A percentile compares a stretch with the other conserved stretches of the same genome.
phyloP scores from a whole-genome alignment of 2,113 vertebrate species.

The Sinocyclocheilus anophthalmus region DNA sequence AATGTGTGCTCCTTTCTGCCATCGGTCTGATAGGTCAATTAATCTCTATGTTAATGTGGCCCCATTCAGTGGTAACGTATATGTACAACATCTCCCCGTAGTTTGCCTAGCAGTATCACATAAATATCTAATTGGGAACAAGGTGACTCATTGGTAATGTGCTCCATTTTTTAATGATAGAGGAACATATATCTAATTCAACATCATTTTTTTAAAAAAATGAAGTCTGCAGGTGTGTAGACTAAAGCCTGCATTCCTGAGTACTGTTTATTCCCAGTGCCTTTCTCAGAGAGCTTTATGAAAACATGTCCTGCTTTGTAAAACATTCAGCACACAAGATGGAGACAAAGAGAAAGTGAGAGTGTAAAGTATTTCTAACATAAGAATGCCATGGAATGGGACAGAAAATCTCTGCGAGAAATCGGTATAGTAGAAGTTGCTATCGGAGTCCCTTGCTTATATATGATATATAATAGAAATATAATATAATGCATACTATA shows the following conservation, averaged over 20 bases:
- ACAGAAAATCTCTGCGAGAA: background rate
- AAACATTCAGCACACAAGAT: constrained; percentile 26
- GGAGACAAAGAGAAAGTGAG: constrained; percentile 7
- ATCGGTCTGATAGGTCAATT: constrained; percentile 20
- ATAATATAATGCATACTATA: too few species aligned
- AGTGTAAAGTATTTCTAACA: background rate
- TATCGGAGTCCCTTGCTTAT: too few species aligned
- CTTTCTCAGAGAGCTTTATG: background rate
- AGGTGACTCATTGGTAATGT: background rate
- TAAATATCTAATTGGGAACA: constrained; percentile 36
- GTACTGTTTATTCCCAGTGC: background rate
- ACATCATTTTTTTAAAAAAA: background rate
- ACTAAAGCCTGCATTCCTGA: background rate
- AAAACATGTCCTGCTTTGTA: constrained; percentile 3
- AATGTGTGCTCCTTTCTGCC: constrained; percentile 4
- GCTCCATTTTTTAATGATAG: constrained; percentile 22
- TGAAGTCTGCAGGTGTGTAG: background rate
- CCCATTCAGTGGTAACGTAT: constrained; percentile 11
- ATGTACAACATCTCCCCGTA: background rate
- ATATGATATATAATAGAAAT: too few species aligned
- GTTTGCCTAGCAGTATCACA: background rate
- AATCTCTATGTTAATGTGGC: constrained; percentile 32
- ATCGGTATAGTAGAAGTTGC: background rate
- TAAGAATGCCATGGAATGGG: background rate
- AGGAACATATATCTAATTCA: background rate